Conservation (phyloP, 2,888 invertebrate species). For the Ichneumon xanthorius region DNA sequence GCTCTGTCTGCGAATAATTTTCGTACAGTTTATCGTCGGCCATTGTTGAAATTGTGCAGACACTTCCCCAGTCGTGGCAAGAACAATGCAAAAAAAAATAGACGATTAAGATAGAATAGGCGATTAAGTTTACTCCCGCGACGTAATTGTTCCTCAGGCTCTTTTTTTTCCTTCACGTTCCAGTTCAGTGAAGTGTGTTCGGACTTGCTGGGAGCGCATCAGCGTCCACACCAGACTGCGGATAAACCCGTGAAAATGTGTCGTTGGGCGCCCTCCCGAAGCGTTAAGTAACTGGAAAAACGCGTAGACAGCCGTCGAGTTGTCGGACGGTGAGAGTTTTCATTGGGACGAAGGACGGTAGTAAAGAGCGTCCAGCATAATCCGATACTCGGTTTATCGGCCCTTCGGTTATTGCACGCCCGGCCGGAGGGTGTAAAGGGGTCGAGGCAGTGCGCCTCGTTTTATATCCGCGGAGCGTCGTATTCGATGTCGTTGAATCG, state of each 20-base stretch:
- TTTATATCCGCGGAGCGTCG: constrained; percentile 42
- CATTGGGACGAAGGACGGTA: constrained; percentile 13
- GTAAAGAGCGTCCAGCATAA: constrained; percentile 29
- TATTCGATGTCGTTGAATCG: constrained; percentile 43
- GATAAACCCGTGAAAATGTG: constrained; percentile 21
- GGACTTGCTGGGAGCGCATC: neutral
- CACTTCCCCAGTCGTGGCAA: neutral
- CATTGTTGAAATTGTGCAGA: neutral
- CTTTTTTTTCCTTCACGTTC: neutral
- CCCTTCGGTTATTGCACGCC: constrained; percentile 46
- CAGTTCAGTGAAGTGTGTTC: neutral
- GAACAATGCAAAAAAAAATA: neutral
- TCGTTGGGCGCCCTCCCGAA: neutral
- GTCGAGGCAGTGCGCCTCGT: constrained; percentile 16
- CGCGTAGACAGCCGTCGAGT: neutral
- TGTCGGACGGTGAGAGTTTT: neutral
- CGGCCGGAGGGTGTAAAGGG: constrained; percentile 6
- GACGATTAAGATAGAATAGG: too few relatives aligned
- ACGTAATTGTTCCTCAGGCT: neutral
- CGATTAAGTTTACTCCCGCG: neutral
- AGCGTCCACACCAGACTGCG: neutral
- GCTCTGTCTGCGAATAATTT: constrained; percentile 28
- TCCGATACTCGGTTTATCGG: constrained; percentile 56
- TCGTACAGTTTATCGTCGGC: constrained; percentile 31
- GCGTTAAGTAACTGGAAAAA: constrained; percentile 30